phyloP scores from a whole-genome alignment of 2,113 vertebrate species.

The Porphyrio hochstetteri region DNA sequence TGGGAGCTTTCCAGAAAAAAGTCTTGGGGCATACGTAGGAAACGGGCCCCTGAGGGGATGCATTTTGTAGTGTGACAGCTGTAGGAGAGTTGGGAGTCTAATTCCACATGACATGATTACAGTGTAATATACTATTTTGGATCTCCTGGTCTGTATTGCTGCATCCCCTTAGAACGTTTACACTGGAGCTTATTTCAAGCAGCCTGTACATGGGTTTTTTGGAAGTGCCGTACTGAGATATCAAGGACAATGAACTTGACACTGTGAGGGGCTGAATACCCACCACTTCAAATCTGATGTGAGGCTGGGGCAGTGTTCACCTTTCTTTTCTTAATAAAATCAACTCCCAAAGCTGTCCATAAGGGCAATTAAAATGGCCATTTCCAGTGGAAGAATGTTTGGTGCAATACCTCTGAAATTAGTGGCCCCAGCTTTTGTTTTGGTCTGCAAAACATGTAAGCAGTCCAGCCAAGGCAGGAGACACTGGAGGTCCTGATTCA shows the following conservation, averaged over 20 bases:
- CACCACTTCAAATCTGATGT: not conserved
- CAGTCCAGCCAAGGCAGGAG: not conserved
- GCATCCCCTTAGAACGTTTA: not conserved
- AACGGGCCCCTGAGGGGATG: not conserved
- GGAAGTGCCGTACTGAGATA: not conserved
- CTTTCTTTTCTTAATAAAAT: not conserved
- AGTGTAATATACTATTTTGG: constrained; percentile 45
- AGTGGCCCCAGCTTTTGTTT: not conserved
- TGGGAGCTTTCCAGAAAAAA: not conserved
- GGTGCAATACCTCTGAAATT: not conserved
- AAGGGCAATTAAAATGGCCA: not conserved
- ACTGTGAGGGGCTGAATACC: not conserved
- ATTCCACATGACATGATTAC: constrained; percentile 26
- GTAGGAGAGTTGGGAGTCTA: not conserved
- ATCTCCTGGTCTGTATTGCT: not conserved
- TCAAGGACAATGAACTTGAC: not conserved
- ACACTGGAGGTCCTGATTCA: not conserved
- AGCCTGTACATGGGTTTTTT: not conserved
- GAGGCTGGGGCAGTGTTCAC: not conserved
- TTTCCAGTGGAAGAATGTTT: not conserved
- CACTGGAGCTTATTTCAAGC: not conserved
- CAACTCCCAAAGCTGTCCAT: not conserved
- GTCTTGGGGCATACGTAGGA: not conserved
- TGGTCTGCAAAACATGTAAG: not conserved
- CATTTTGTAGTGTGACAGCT: constrained; percentile 16